Conservation (phyloP, 2,888 invertebrate genomes). For the Oeneis ivallda region DNA sequence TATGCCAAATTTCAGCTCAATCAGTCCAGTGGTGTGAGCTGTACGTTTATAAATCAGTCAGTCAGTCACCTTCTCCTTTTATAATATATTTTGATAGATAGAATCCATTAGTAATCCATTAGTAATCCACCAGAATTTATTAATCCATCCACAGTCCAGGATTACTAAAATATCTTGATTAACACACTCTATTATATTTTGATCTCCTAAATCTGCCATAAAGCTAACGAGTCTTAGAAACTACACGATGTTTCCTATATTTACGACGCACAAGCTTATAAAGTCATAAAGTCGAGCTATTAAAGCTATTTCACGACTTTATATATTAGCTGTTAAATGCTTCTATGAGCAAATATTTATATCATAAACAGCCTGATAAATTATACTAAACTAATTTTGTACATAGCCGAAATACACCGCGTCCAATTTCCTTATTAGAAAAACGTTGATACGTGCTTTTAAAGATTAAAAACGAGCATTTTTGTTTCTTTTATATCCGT, state of each 20-base stretch:
- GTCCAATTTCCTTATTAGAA: slow-evolving; percentile 20
- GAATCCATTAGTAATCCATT: too few relatives aligned
- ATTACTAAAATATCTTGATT: neutral
- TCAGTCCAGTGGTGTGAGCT: too few relatives aligned
- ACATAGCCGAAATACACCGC: neutral
- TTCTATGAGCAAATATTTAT: slow-evolving; percentile 16
- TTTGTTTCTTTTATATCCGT: neutral
- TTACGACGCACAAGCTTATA: slow-evolving; percentile 17
- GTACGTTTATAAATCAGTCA: too few relatives aligned
- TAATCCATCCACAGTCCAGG: too few relatives aligned
- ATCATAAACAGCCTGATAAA: slow-evolving; percentile 3
- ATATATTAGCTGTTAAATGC: slow-evolving; percentile 6
- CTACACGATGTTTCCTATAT: slow-evolving; percentile 18
- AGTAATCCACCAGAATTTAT: too few relatives aligned
- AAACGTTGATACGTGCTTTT: neutral
- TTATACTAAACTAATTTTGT: slow-evolving; percentile 13
- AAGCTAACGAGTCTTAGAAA: slow-evolving; percentile 4
- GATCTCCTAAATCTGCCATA: slow-evolving; percentile 1
- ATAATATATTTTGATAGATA: too few relatives aligned
- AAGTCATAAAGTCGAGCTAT: slow-evolving; percentile 16
- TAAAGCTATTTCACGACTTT: slow-evolving; percentile 17
- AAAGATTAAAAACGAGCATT: too few relatives aligned
- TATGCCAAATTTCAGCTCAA: too few relatives aligned
- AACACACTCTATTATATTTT: neutral
- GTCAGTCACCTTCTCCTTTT: too few relatives aligned